Conservation (phyloP, 2,113 vertebrate genomes). For the Orientallactaga bullata region DNA sequence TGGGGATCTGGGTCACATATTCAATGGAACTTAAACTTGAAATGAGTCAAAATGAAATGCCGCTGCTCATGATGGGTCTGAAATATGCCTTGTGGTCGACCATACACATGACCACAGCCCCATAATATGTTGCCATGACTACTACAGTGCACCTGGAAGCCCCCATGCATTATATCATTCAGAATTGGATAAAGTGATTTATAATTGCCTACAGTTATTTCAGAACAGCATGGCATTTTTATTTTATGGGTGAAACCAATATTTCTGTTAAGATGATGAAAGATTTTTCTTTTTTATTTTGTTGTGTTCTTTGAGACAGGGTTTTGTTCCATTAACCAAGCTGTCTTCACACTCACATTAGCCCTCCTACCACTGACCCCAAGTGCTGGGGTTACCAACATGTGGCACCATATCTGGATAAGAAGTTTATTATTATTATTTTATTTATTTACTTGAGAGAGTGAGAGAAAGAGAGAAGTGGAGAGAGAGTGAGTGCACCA, state of each 20-base stretch:
- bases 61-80: neutral
- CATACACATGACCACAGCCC: neutral
- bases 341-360: no score
- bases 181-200: neutral
- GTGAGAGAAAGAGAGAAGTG: no score
- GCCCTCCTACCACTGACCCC: no score
- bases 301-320: no score
- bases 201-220: neutral
- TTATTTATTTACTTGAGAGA: no score
- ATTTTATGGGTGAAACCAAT: conserved; percentile 18
- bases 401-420: neutral
- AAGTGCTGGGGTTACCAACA: no score
- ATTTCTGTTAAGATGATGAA: neutral
- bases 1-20: neutral
- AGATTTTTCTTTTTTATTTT: neutral
- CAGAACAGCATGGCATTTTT: neutral
- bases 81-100: neutral
- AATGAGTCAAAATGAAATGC: neutral
- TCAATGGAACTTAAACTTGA: neutral
- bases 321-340: no score
- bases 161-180: neutral
- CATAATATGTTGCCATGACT: no score
- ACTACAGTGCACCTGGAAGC: neutral
- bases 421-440: no score
- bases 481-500: no score